Conservation (phyloP, 1,140 invertebrate genomes). For the Phenacoccus solenopsis region DNA sequence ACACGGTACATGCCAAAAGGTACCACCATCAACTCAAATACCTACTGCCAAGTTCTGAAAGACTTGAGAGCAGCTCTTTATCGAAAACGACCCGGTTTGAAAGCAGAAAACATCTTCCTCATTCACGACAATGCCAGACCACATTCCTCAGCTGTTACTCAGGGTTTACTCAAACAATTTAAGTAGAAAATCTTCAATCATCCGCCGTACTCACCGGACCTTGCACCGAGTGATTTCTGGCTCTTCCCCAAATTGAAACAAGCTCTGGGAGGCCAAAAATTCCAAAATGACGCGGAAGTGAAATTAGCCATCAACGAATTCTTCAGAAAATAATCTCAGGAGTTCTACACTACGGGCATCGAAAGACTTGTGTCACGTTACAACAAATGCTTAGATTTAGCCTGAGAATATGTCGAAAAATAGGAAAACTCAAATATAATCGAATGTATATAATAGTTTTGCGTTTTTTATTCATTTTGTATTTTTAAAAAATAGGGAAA, state of each 20-base stretch:
- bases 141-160: not conserved
- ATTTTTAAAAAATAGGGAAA: not conserved
- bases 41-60: too few species aligned
- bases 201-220: slow-evolving; percentile 20
- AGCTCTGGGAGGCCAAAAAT: slow-evolving; percentile 23
- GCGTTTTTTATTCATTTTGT: not conserved
- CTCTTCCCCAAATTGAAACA: slow-evolving; percentile 26
- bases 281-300: slow-evolving; percentile 14
- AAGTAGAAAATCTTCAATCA: slow-evolving; percentile 7
- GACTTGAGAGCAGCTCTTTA: too few species aligned
- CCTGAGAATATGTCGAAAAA: slow-evolving; percentile 25
- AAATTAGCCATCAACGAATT: not conserved
- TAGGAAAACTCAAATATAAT: not conserved
- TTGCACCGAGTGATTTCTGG: slow-evolving; percentile 25
- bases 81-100: slow-evolving; percentile 24
- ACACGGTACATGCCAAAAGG: slow-evolving; percentile 26
- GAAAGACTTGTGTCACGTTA: slow-evolving; percentile 20
- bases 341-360: slow-evolving; percentile 5
- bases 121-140: slow-evolving; percentile 21
- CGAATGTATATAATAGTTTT: not conserved
- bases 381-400: slow-evolving; percentile 21
- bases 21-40: slow-evolving; percentile 26
- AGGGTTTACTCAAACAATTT: not conserved
- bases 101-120: slow-evolving; percentile 26
- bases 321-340: not conserved